These are phyloP conservation scores for Halichoerus grypus DNA, from an alignment of 2,113 vertebrate species.

Conservation along the genomic window DNA sequence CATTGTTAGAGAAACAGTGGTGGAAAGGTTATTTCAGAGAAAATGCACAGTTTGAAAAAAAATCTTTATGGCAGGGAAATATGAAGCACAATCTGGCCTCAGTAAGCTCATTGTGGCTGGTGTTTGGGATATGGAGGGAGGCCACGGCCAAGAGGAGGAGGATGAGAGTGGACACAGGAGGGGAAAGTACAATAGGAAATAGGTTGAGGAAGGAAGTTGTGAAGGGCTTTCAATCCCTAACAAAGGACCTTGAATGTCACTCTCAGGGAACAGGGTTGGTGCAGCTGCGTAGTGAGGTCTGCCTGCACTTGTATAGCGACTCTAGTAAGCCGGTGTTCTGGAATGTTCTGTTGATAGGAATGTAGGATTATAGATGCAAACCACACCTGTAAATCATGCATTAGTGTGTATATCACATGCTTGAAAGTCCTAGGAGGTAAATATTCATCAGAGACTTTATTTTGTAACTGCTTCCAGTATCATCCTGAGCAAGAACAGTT, in stretches of 20 bases:
- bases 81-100: not conserved
- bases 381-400: not conserved
- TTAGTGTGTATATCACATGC: not conserved
- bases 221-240: not conserved
- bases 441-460: not conserved
- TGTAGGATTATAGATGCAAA: not conserved
- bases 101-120: not conserved
- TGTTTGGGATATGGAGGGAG: not conserved
- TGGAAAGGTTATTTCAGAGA: not conserved
- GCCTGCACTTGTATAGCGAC: not conserved
- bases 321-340: not conserved
- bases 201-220: not conserved
- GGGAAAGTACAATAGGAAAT: not conserved
- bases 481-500: not conserved
- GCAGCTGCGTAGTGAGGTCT: not conserved
- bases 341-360: not conserved
- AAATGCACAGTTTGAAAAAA: not conserved
- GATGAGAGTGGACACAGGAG: not conserved
- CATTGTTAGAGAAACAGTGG: not conserved
- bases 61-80: not conserved
- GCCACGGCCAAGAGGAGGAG: not conserved
- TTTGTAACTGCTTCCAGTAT: not conserved
- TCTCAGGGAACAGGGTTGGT: not conserved
- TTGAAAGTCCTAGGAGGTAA: not conserved
- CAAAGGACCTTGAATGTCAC: not conserved